phyloP scores from a whole-genome alignment of 1,140 invertebrate species.

The Dinothrombium tinctorium region DNA sequence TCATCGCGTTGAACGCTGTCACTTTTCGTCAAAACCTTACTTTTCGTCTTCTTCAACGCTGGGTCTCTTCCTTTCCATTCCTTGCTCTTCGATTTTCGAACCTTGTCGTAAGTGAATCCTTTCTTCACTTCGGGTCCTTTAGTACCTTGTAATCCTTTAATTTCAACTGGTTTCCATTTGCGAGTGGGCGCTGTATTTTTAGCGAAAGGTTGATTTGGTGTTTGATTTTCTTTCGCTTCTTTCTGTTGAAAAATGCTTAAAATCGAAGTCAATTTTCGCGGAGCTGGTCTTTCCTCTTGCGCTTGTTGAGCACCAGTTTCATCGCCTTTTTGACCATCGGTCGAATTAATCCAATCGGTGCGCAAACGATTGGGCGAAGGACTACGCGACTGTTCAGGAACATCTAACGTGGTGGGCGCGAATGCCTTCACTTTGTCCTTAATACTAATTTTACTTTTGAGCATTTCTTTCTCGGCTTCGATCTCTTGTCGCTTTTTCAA shows the following conservation, averaged over 20 bases:
- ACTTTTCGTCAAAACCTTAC: too few species aligned
- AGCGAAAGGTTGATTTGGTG: neutral
- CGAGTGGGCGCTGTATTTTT: neutral
- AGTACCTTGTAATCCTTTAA: neutral
- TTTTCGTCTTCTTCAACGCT: neutral
- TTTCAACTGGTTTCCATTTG: constrained; percentile 4
- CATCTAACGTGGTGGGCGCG: neutral
- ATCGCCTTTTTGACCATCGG: neutral
- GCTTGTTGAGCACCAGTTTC: neutral
- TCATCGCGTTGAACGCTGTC: too few species aligned
- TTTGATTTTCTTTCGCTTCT: neutral
- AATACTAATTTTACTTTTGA: neutral
- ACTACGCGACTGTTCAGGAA: neutral
- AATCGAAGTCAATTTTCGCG: constrained; percentile 1
- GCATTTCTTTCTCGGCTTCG: constrained; percentile 23
- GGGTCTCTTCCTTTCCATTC: neutral
- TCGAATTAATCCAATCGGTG: neutral
- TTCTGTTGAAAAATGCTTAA: neutral
- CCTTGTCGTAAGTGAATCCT: neutral
- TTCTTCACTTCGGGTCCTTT: neutral
- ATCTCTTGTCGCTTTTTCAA: constrained; percentile 26
- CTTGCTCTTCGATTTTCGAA: constrained; percentile 1
- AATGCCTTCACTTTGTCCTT: constrained; percentile 1
- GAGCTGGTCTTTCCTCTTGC: neutral
- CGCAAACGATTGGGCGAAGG: neutral